phyloP scores from a whole-genome alignment of 2,888 invertebrate genomes.

The Geotrupes spiniger region DNA sequence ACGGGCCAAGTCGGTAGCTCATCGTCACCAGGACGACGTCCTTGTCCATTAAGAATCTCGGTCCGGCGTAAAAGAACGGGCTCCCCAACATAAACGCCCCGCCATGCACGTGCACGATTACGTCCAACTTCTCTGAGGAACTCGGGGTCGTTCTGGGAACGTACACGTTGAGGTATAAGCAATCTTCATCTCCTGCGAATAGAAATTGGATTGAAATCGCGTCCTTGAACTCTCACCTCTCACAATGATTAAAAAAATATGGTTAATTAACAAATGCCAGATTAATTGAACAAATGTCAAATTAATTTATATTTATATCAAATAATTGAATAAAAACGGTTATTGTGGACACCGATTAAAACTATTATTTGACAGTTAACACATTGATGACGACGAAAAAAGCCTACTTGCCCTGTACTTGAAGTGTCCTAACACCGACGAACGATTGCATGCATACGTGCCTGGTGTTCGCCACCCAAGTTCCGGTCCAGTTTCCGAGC shows the following conservation, averaged over 20 bases:
- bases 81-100: conserved; percentile 63
- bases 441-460: conserved; percentile 18
- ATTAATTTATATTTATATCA: too few species aligned
- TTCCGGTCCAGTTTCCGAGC: conserved; percentile 24
- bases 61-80: conserved; percentile 53
- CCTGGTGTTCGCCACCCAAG: conserved; percentile 24
- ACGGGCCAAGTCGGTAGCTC: conserved; percentile 64
- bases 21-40: conserved; percentile 63
- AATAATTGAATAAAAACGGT: too few species aligned
- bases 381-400: too few species aligned
- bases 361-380: too few species aligned
- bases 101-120: conserved; percentile 61
- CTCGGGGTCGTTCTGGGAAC: conserved; percentile 46
- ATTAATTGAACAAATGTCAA: too few species aligned
- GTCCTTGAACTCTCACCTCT: too few species aligned
- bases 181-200: conserved; percentile 58
- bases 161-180: conserved; percentile 59
- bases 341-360: too few species aligned
- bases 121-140: conserved; percentile 48
- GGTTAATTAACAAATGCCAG: too few species aligned
- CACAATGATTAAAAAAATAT: too few species aligned
- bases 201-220: too few species aligned
- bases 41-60: conserved; percentile 58
- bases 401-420: too few species aligned
- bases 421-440: too few species aligned